Evolutionary conservation across 2,113 vertebrate species (phyloP).

Genomic region (Cervus canadensis): DNA sequence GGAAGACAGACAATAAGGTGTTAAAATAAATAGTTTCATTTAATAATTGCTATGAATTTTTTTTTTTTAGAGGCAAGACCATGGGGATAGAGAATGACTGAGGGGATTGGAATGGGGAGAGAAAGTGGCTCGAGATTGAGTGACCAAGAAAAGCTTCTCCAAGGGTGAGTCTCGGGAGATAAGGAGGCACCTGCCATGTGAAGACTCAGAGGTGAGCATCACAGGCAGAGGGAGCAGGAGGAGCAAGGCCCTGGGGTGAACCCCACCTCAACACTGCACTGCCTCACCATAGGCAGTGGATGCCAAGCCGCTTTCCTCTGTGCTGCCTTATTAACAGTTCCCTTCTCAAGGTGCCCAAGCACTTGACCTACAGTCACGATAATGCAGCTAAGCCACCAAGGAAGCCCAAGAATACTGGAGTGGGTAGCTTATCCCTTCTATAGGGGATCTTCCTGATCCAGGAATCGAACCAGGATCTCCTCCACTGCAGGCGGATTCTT

Average conservation of each 20-base stretch:
- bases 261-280: background rate
- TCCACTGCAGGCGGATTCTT: background rate
- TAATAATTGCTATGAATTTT: background rate
- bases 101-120: background rate
- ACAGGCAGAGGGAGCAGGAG: background rate
- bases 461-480: background rate
- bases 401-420: background rate
- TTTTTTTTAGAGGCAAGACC: background rate
- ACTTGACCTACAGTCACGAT: background rate
- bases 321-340: background rate
- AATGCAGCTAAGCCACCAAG: background rate
- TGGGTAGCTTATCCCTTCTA: background rate
- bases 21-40: background rate
- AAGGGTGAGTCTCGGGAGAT: background rate
- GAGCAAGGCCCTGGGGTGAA: background rate
- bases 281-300: fast-evolving
- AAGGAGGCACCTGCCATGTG: background rate
- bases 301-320: background rate
- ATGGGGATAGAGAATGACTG: background rate
- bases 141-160: background rate
- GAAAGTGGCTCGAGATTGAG: background rate
- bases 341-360: background rate
- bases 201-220: background rate
- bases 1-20: background rate
- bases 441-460: background rate